Base-by-base conservation (phyloP, 2,113 vertebrate species). In the Prunella fulvescens region DNA sequence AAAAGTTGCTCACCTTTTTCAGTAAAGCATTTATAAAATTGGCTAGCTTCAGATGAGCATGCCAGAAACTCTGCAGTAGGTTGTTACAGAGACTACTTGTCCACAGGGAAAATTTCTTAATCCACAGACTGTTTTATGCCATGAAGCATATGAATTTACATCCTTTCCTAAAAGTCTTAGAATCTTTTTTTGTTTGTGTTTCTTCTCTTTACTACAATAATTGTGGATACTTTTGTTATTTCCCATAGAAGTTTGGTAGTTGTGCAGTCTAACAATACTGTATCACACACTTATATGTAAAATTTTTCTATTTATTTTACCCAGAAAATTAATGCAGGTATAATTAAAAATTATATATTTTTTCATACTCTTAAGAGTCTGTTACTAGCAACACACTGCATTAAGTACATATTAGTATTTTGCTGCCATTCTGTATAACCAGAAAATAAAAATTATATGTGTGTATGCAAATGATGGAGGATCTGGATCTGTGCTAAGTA, bases 361-460 rank as follows among this genome's bases (percentile, higher is more conserved):
- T 58, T 90, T 86, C 62, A 58, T 45, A 58, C 58, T 72, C 31
- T 86, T 91, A 96, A 84, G 42, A 57, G 45, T 82, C 78, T 96
- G 86, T 92, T 60, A 86, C 10, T 33, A 90, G 44, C 48, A 96
- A 85, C 82, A 88, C 69, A 62, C 53, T 77, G 14, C 71, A 42
- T 91, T 87, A 73, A 90, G 56, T 74, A 93, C 39, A 24, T 96
- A 93, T 93, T 48, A 71, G 56, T 24, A 92, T 84, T 92, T 96
- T 60, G 53, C 35, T 94, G 48, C 47, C 57, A 81, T 90, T 94
- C 70, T 94, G 24, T 83, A 70, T 70, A 81, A 84, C 76, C 54
- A 91, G 90, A 94, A 95, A 95, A 95, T 96, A 97, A 98, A 97
- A 97, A 95, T 90, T 83, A 35, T 91, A 88, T 89, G 81, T 86